Evolutionary conservation across 2,113 vertebrate genomes (phyloP), one percentile per base, ranked within the genome.

Genomic region (Silurus meridionalis): DNA sequence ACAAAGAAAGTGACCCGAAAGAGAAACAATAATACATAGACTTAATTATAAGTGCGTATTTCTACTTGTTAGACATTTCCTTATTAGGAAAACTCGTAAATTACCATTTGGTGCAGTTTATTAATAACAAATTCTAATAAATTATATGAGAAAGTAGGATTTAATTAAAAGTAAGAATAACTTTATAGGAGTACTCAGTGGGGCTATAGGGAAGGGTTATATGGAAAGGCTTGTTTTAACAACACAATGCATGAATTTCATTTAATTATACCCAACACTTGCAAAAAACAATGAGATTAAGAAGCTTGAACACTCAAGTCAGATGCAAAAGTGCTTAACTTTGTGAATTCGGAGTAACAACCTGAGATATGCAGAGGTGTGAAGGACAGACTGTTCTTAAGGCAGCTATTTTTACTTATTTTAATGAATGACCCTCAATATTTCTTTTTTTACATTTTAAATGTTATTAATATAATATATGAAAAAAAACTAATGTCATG

Each of bases 281-380:
- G 79, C 85, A 75, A 86, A 75, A 10, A 21, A 81, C 1, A 15
- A 8, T 0, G 69, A 57, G 83, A 74, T 84, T 57, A 84, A 84
- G 25, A 57, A 74, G 69, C 55, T 74, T 72, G 37, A 83, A 25
- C 17, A 46, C 21, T 82, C 11, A 10, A 60, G 78, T 80, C 19
- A 61, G 60, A 48, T 9, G 66, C 1, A 58, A 58, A 81, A 61
- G 21, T 50, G 14, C 46, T 72, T 15, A 25, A 81, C 15, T 75
- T 50, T 71, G 50, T 55, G 28, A 6, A 71, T 58, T 69, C 53
- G 23, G 1, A 81, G 69, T 66, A 58, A 63, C 21, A 6, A 17
- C 53, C 21, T 6, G n/a, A 81, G 66, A 63, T 67, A 11, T 28
- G 3, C 37, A 55, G 48, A 78, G 25, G 55, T 74, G 85, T 8